These are phyloP conservation scores for Percina caprodes DNA, from an alignment of 2,113 vertebrate genomes.

Conservation along the genomic window DNA sequence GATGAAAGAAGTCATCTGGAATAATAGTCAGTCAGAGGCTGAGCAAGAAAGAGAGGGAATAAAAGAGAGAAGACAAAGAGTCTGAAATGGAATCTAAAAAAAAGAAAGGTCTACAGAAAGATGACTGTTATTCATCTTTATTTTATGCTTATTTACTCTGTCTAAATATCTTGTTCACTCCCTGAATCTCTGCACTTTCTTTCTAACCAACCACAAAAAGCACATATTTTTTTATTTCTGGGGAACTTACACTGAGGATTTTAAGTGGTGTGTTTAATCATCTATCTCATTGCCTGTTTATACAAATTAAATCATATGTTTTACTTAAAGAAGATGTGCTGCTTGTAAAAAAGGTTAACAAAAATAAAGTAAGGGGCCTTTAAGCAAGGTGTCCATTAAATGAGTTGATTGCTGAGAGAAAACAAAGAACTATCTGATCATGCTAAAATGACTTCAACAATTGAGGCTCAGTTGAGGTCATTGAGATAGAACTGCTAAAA, in stretches of 20 bases:
- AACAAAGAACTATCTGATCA: background rate
- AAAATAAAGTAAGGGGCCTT: background rate
- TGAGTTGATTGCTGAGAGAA: background rate
- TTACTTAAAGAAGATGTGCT: background rate
- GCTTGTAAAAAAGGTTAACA: background rate
- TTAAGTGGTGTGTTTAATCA: slow-evolving; percentile 43
- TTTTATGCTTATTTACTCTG: slow-evolving; percentile 19
- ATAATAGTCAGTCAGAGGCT: slow-evolving; percentile 58
- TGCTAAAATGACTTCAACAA: background rate
- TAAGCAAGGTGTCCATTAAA: background rate
- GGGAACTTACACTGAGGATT: slow-evolving; percentile 17
- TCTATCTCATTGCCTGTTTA: slow-evolving; percentile 15
- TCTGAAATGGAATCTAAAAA: slow-evolving; percentile 21
- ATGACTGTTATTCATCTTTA: slow-evolving; percentile 39
- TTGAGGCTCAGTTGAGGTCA: background rate
- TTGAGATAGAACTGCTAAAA: background rate
- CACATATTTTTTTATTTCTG: slow-evolving; percentile 22
- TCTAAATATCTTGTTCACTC: slow-evolving; percentile 18
- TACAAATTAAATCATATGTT: slow-evolving; percentile 32
- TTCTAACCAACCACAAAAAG: slow-evolving; percentile 20
- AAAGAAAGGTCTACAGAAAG: slow-evolving; percentile 24
- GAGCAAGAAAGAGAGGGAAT: background rate
- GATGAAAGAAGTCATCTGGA: slow-evolving; percentile 63
- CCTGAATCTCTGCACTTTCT: slow-evolving; percentile 2
- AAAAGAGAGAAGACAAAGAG: slow-evolving; percentile 25